These are phyloP conservation scores for Tetrao urogallus DNA, from an alignment of 2,113 vertebrate species.

Conservation along the genomic window DNA sequence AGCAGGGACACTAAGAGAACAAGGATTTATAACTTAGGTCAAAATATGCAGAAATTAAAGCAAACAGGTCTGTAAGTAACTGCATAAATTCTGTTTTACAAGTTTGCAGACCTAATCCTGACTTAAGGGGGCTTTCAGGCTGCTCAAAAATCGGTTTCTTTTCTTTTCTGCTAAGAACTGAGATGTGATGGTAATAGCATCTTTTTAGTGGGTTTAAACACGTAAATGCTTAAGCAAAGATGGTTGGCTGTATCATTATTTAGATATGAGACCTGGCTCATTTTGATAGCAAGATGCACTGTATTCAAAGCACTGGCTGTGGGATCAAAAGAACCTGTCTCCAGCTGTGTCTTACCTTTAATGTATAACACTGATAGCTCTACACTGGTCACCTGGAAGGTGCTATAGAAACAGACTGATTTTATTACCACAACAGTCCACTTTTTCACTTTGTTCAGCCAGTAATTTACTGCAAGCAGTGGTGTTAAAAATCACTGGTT, in stretches of 20 bases:
- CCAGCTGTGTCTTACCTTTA: neutral
- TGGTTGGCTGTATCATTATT: neutral
- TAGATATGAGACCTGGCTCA: neutral
- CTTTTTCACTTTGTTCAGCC: neutral
- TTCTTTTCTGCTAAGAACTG: neutral
- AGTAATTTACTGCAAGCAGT: neutral
- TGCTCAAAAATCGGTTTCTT: neutral
- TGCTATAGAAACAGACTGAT: neutral
- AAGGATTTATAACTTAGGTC: neutral
- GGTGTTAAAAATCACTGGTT: neutral
- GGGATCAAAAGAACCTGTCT: neutral
- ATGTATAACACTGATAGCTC: neutral
- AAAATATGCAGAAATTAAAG: neutral
- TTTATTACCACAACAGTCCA: neutral
- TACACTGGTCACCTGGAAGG: neutral
- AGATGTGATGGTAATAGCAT: constrained; percentile 14
- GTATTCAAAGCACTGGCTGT: neutral
- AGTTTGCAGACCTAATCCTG: neutral
- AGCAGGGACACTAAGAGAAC: neutral
- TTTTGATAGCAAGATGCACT: neutral
- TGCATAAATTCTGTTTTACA: neutral
- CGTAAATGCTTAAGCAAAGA: neutral
- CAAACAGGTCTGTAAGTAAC: neutral
- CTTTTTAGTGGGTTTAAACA: neutral
- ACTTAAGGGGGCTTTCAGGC: neutral